These are phyloP conservation scores for Eulemur coronatus DNA, from an alignment of 2,797 vertebrate species.

Conservation along the genomic window DNA sequence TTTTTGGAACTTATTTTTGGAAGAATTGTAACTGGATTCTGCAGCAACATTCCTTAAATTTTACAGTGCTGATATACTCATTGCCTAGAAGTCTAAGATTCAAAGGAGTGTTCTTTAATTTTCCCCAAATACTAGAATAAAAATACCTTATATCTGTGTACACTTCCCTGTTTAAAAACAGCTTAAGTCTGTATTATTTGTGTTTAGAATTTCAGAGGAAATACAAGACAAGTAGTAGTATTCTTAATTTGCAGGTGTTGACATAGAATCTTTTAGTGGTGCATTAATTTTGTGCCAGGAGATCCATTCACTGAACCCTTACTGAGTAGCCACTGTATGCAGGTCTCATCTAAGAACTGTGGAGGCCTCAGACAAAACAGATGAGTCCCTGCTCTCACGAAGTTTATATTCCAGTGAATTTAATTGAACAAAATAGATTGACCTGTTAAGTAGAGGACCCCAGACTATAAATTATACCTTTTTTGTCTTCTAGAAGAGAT, in stretches of 20 bases:
- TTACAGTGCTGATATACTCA: constrained; percentile 51
- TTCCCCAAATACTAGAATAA: neutral
- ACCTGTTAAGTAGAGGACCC: neutral
- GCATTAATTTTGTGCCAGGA: neutral
- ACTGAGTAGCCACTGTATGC: neutral
- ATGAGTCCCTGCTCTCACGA: neutral
- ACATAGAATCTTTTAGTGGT: neutral
- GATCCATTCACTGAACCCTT: neutral
- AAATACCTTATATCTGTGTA: neutral
- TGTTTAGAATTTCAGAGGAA: neutral
- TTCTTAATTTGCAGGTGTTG: neutral
- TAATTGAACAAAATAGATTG: neutral
- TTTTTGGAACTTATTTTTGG: constrained; percentile 59
- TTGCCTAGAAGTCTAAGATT: constrained; percentile 75
- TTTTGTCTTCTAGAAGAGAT: neutral
- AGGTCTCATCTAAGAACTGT: neutral
- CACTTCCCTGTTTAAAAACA: neutral
- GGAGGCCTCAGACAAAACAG: neutral
- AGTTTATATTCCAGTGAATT: neutral
- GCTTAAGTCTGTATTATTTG: neutral
- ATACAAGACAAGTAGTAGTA: neutral
- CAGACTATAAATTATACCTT: neutral
- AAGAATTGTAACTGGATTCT: constrained; percentile 75
- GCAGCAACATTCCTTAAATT: constrained; percentile 70
- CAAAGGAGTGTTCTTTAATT: neutral